Conservation (phyloP, 2,888 invertebrate genomes). For the Parnassius apollo region DNA sequence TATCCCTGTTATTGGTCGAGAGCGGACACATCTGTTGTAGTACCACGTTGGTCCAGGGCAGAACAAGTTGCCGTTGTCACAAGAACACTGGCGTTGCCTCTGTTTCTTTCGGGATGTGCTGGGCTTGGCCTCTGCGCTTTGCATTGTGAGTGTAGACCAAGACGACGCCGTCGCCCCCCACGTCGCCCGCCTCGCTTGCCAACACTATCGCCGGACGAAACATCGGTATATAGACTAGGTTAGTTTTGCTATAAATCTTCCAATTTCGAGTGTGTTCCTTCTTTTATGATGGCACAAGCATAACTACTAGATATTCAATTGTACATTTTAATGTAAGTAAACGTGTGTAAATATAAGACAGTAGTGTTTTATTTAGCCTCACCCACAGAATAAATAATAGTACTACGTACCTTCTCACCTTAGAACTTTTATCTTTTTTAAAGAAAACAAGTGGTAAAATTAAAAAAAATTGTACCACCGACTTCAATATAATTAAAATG, state of each 20-base stretch:
- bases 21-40: conserved; percentile 90
- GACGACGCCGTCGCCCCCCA: conserved; percentile 84
- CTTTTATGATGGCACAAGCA: conserved; percentile 27
- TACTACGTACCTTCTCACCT: neutral
- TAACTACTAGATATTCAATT: conserved; percentile 31
- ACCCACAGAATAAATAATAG: no score
- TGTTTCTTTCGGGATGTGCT: conserved; percentile 91
- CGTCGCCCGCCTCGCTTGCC: conserved; percentile 83
- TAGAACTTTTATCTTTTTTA: no score
- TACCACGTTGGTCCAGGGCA: conserved; percentile 91
- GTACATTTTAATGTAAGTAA: conserved; percentile 32
- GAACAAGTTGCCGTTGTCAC: conserved; percentile 91
- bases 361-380: conserved; percentile 18
- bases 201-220: conserved; percentile 79
- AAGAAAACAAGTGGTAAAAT: no score
- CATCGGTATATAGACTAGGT: conserved; percentile 70
- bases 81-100: conserved; percentile 91
- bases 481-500: no score
- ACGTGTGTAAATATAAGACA: conserved; percentile 30
- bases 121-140: conserved; percentile 92
- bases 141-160: conserved; percentile 92
- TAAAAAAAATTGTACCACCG: no score
- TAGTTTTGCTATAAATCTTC: conserved; percentile 44
- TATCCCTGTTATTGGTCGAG: conserved; percentile 87
- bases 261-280: conserved; percentile 22